Percentiles rank a stretch among this genome's conserved stretches.
Evolutionary conservation across 1,140 invertebrate genomes (phyloP).

Genomic region (Apis florea): DNA sequence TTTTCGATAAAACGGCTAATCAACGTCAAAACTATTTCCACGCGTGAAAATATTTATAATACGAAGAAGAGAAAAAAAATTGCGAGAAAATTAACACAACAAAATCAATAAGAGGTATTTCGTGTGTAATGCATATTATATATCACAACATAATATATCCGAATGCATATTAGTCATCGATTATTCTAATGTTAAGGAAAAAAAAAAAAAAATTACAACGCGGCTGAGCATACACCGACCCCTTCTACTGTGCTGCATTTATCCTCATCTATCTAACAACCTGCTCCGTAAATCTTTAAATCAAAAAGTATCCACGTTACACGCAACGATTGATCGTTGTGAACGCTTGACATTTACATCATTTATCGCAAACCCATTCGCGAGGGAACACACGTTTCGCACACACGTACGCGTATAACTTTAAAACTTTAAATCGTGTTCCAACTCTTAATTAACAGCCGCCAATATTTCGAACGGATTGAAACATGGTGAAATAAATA

Average conservation of each 20-base stretch:
- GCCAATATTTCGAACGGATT: not conserved
- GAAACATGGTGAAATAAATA: not conserved
- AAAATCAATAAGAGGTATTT: too few relatives aligned
- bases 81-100: not conserved
- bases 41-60: too few relatives aligned
- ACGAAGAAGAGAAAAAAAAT: not conserved
- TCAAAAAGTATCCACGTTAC: not conserved
- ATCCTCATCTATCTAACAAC: conserved; percentile 35
- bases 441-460: conserved; percentile 2
- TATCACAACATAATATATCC: too few relatives aligned
- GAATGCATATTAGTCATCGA: too few relatives aligned
- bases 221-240: conserved; percentile 42
- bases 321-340: conserved; percentile 5
- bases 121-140: too few relatives aligned
- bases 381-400: not conserved
- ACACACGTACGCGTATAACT: not conserved
- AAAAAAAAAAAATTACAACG: not conserved
- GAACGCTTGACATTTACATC: not conserved
- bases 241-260: conserved; percentile 45
- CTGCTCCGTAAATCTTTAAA: conserved; percentile 6
- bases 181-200: not conserved
- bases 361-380: conserved; percentile 8
- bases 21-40: too few relatives aligned
- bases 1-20: not conserved
- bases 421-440: not conserved